These are phyloP conservation scores for Papilio polytes DNA, from an alignment of 1,140 invertebrate species.

Conservation along the genomic window DNA sequence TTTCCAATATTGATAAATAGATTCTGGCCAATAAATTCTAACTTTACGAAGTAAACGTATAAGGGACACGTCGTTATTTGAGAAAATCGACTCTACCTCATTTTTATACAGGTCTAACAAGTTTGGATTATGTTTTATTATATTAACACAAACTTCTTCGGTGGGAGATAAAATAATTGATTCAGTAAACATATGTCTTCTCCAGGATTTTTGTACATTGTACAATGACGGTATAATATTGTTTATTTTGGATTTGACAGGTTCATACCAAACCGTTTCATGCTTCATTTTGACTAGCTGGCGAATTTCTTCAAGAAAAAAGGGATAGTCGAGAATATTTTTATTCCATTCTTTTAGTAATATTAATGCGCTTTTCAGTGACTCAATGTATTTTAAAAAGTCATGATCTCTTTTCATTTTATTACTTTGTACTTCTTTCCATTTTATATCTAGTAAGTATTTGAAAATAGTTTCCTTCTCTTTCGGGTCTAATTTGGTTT, in stretches of 20 bases:
- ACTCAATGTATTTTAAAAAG: slow-evolving; percentile 46
- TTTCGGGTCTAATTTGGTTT: slow-evolving; percentile 51
- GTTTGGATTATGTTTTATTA: slow-evolving; percentile 64
- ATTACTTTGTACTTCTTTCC: slow-evolving; percentile 46
- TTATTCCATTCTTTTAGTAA: slow-evolving; percentile 63
- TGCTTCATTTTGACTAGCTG: slow-evolving; percentile 57
- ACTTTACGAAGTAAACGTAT: slow-evolving; percentile 56
- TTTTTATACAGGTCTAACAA: slow-evolving; percentile 51
- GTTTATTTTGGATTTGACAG: background rate
- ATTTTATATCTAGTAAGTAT: slow-evolving; percentile 54
- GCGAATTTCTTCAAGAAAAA: slow-evolving; percentile 55
- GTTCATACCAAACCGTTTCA: slow-evolving; percentile 49
- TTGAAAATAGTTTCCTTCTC: slow-evolving; percentile 59
- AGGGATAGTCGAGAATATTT: slow-evolving; percentile 55
- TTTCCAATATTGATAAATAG: slow-evolving; percentile 51
- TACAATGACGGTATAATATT: slow-evolving; percentile 52
- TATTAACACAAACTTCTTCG: slow-evolving; percentile 63
- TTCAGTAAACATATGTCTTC: slow-evolving; percentile 61
- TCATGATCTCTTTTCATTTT: slow-evolving; percentile 47
- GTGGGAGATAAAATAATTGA: slow-evolving; percentile 54
- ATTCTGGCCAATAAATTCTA: slow-evolving; percentile 63
- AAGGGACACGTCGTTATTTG: slow-evolving; percentile 49
- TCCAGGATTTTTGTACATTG: slow-evolving; percentile 63
- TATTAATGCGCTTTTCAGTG: slow-evolving; percentile 48
- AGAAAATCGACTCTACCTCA: slow-evolving; percentile 47